These are phyloP conservation scores for Thalassophryne amazonica DNA, from an alignment of 2,797 vertebrate species.

Conservation along the genomic window DNA sequence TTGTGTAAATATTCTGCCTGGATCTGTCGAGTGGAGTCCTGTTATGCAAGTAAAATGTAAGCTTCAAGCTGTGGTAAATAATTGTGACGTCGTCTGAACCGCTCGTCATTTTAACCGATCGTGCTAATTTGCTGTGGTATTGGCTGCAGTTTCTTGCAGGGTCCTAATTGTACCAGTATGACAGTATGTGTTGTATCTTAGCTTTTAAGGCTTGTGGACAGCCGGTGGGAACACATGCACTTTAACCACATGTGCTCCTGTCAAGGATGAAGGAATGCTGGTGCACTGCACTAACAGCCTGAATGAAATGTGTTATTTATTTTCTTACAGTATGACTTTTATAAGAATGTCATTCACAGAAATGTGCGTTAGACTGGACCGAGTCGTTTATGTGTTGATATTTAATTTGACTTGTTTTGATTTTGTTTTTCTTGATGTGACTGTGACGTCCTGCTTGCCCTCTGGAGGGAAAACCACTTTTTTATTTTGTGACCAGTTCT, in stretches of 20 bases:
- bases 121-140: conserved; percentile 46
- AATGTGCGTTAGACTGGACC: conserved; percentile 34
- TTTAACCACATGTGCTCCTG: conserved; percentile 8
- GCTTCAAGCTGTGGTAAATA: conserved; percentile 58
- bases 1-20: conserved; percentile 65
- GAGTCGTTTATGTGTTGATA: conserved; percentile 16
- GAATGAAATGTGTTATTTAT: conserved; percentile 67
- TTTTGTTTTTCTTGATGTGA: conserved; percentile 21
- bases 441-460: conserved; percentile 58
- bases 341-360: conserved; percentile 40
- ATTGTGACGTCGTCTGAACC: conserved; percentile 55
- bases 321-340: conserved; percentile 69
- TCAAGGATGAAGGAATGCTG: conserved; percentile 20
- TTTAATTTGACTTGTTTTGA: conserved; percentile 30
- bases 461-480: conserved; percentile 51
- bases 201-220: conserved; percentile 41
- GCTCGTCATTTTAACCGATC: conserved; percentile 44
- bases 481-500: conserved; percentile 67
- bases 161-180: conserved; percentile 37
- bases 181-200: conserved; percentile 43
- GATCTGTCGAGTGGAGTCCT: conserved; percentile 54
- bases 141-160: conserved; percentile 46
- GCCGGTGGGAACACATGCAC: background rate
- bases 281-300: conserved; percentile 30
- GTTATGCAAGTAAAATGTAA: conserved; percentile 60